Evolutionary conservation across 2,888 invertebrate species (phyloP), one percentile per base, ranked within the genome.

Genomic region (Thereva unica): DNA sequence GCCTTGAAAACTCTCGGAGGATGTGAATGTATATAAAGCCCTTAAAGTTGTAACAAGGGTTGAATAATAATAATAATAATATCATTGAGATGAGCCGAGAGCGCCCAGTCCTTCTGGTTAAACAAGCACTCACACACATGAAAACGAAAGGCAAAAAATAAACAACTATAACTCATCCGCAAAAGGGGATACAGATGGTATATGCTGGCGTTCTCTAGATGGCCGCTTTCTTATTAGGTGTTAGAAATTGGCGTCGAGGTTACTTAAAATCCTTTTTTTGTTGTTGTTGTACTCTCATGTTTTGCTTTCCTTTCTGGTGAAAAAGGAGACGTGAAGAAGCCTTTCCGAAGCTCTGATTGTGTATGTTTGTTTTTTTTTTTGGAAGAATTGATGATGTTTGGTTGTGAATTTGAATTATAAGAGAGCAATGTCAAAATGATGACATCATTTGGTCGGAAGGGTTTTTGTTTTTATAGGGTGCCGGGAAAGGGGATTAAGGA

Each of bases 11-110:
- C 34, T 57, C 37, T 64, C 50, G 23, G 8, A 1, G 23, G 23
- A 23, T 23, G 23, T 23, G n/a, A n/a, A n/a, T n/a, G 66, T 66
- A 57, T 49, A 66, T 66, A 66, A 23, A 57, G 45, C 55, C 45
- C 66, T 56, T 66, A 23, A 50, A 57, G 35, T 35, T 41, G 49
- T 35, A 57, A 49, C 66, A 49, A 41, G 52, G 47, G 56, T 57
- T 41, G 53, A 47, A 63, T 63, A 42, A 63, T 61, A 52, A 66
- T 47, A 42, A 50, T 50, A 61, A 41, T 45, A 50, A 50, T 50
- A 61, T 23, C 10, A 44, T 57, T 34, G 41, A 61, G 34, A 40
- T 38, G n/a, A 53, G n/a, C 9, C 23, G 23, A 23, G 23, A 23
- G 23, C 23, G 23, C 23, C 23, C 23, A 7, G 37, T 4, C 10